Percentiles rank a stretch among this genome's conserved stretches.
Conservation (phyloP, 2,797 vertebrate species). For the Tangara arthus region DNA sequence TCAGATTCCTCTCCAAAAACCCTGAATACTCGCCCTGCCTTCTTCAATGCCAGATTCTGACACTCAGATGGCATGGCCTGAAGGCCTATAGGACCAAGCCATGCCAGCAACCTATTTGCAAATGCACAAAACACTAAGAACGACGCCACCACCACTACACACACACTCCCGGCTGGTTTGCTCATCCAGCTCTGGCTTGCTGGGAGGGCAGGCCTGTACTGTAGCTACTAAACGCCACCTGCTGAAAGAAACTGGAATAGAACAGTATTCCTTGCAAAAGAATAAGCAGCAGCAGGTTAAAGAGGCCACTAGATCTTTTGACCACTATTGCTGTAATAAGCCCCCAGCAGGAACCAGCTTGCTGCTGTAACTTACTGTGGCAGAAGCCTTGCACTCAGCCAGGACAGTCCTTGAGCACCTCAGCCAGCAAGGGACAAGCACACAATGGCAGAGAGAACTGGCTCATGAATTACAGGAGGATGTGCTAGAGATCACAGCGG, state of each 20-base stretch:
- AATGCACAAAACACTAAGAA: background rate
- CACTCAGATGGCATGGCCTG: background rate
- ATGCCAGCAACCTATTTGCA: background rate
- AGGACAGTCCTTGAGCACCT: background rate
- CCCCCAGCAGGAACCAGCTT: background rate
- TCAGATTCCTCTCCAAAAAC: background rate
- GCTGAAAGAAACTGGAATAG: background rate
- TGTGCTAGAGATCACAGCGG: background rate
- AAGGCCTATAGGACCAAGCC: background rate
- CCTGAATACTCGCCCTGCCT: background rate
- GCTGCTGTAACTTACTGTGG: background rate
- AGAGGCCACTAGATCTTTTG: background rate
- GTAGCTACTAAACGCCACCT: constrained; percentile 37
- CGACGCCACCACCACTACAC: fast-evolving
- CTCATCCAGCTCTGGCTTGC: background rate
- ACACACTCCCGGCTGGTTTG: fast-evolving
- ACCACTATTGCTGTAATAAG: background rate
- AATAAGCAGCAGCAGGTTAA: background rate
- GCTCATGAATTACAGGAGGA: background rate
- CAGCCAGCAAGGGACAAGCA: background rate
- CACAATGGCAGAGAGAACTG: background rate
- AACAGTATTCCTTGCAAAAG: background rate
- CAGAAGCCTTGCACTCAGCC: background rate
- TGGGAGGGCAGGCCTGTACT: background rate
- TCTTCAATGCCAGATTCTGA: background rate